Base-by-base conservation (phyloP, 1,140 invertebrate genomes). In the Cydia fagiglandana region DNA sequence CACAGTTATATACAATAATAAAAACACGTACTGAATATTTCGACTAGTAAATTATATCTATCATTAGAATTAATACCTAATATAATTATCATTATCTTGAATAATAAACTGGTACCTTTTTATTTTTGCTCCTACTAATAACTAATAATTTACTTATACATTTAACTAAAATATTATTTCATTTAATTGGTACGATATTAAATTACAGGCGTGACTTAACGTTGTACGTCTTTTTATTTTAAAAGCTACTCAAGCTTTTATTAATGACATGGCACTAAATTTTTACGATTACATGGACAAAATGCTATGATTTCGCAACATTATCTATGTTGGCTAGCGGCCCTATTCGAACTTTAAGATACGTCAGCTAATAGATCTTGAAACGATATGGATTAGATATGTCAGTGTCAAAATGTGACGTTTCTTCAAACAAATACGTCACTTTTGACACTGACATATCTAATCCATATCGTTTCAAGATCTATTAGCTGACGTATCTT, bases 201-300 rank as follows among this genome's bases (percentile, higher is more conserved):
- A n/a, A 53, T 53, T 53, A 53, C 15, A n/a, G 5, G 15, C n/a
- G n/a, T 53, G 50, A 53, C 50, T 53, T 53, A n/a, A n/a, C n/a
- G 15, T 53, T 53, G 50, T 53, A 53, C n/a, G 56, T 61, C 56
- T 61, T 61, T 20, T 61, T 77, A 80, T 81, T 75, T 56, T 77
- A 76, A 78, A 68, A 75, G 77, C 64, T 34, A 74, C 73, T n/a
- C n/a, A 77, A 64, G 38, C 53, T 74, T 64, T 64, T 73, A 20
- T 61, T 24, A 7, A 12, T 12, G 9, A 10, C 20, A 61, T 61
- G 56, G 56, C 56, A 61, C 56, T 61, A 24, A 24, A 61, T n/a
- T 56, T 24, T 75, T 66, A 73, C 45, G 9, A 70, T 20, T 53
- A 7, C 50, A n/a, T 53, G 17, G 45, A 47, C 12, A 15, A 47